These are phyloP conservation scores for Lycocorax pyrrhopterus DNA, from an alignment of 2,113 vertebrate genomes.

Conservation along the genomic window DNA sequence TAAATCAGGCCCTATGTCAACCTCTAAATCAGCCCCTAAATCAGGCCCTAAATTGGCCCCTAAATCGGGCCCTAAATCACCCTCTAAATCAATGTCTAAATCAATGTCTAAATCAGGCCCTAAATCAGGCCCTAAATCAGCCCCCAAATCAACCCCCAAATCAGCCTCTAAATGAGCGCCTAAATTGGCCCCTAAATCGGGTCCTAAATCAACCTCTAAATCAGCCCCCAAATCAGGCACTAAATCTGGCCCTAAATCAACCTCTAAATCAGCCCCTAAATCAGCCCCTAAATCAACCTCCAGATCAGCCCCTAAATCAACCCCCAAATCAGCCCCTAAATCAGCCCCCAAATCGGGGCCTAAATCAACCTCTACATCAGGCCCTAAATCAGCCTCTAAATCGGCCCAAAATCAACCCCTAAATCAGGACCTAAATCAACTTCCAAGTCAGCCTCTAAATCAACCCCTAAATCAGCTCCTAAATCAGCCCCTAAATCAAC, in stretches of 20 bases:
- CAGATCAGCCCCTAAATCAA: background rate
- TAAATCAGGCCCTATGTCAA: rapidly evolving
- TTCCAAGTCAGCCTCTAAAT: too few species aligned
- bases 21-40: rapidly evolving
- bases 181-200: rapidly evolving
- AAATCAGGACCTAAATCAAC: too few species aligned
- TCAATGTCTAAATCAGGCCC: rapidly evolving
- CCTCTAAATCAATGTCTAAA: too few species aligned
- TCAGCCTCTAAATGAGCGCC: rapidly evolving
- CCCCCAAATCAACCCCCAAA: too few species aligned
- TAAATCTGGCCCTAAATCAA: background rate
- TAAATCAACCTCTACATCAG: too few species aligned
- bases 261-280: background rate
- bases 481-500: background rate
- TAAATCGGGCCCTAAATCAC: rapidly evolving
- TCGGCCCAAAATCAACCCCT: too few species aligned
- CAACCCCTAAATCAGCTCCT: rapidly evolving
- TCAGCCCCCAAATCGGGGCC: too few species aligned
- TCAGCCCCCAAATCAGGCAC: background rate
- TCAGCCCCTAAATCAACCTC: background rate
- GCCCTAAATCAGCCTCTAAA: too few species aligned
- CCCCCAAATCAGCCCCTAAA: background rate
- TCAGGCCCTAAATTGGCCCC: rapidly evolving
- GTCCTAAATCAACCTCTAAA: rapidly evolving
- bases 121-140: background rate